Evolutionary conservation across 1,140 invertebrate genomes (phyloP), one percentile per base, ranked within the genome.

Genomic region (Hestina assimilis): DNA sequence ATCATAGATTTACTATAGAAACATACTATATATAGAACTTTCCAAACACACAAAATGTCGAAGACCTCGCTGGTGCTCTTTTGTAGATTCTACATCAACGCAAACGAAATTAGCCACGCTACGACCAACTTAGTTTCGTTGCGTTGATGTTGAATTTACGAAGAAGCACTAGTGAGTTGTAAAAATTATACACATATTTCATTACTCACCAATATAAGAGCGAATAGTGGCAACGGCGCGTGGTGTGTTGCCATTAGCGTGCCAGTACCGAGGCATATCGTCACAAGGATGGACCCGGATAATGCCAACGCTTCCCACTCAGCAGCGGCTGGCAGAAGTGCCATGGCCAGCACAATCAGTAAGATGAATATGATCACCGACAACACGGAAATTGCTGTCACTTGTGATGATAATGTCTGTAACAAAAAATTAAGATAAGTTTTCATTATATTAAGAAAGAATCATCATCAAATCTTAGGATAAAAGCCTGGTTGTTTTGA

Each of bases 191-290:
- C n/a, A n/a, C n/a, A n/a, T n/a, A n/a, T 35, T 23, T 14, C 5
- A 29, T 5, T 31, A 40, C 47, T 50, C 26, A 92, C 91, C 76
- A 94, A 66, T 65, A 94, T 89, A 0, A 93, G 79, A 4, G 92
- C 91, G 63, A 93, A 93, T 17, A 94, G 87, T 1, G 92, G 91
- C 46, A 93, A 69, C 0, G 92, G 91, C 1, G 92, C 92, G 52
- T 91, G 89, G 33, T 89, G 75, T 5, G 89, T 89, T 0, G 89
- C 90, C 60, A 91, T 82, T 23, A 90, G 66, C 0, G 90, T 90
- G 1, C 87, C 89, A 9, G 83, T 83, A 0, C 90, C 86, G 0
- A 91, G 79, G 2, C 79, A 73, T 2, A 79, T 59, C 0, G 89
- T 89, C 3, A 91, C 89, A 23, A 90, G 66, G 3, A 92, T 52